Evolutionary conservation across 2,888 invertebrate genomes (phyloP), one percentile per base, ranked within the genome.

Genomic region (Sinohyriopsis cumingii): DNA sequence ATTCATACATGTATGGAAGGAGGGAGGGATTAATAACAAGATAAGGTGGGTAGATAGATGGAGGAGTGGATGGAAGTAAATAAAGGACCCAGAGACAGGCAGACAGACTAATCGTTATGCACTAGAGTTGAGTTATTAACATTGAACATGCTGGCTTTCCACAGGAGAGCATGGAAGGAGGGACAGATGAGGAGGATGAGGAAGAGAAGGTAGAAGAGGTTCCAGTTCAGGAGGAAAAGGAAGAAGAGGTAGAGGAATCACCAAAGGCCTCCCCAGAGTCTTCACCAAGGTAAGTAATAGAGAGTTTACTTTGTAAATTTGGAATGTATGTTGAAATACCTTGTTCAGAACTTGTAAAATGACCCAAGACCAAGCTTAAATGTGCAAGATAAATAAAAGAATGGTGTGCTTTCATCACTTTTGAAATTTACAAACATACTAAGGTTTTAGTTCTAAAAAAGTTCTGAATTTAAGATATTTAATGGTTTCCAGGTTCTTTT

Each of bases 141-240:
- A 62, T 19, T 28, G 54, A n/a, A 60, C 9, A 18, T 20, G 53
- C 55, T 19, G 59, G 18, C 57, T 24, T 55, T 57, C 62, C 33
- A 53, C 55, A 62, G 45, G 71, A 78, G 54, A 74, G 59, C 28
- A 57, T 55, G 22, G 68, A 56, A 56, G 71, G 67, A 62, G 74
- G 73, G 59, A 76, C 78, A 28, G 72, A 75, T 59, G 79, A 76
- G 20, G 74, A 76, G 45, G 79, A 73, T n/a, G 75, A 78, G 56
- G 76, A 63, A 24, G 57, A 59, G 24, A 65, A 56, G 56, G 68
- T 70, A 62, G 74, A 75, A 56, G 77, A 67, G 53, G 77, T 78
- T 28, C 71, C 73, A 59, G 79, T 73, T 20, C 73, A 76, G 45
- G 79, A 73, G 24, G 75, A 72, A 25, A 74, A 71, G 25, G 76